Evolutionary conservation across 2,888 invertebrate genomes (phyloP), one percentile per base, ranked within the genome.

Genomic region (Schizotus pectinicornis): DNA sequence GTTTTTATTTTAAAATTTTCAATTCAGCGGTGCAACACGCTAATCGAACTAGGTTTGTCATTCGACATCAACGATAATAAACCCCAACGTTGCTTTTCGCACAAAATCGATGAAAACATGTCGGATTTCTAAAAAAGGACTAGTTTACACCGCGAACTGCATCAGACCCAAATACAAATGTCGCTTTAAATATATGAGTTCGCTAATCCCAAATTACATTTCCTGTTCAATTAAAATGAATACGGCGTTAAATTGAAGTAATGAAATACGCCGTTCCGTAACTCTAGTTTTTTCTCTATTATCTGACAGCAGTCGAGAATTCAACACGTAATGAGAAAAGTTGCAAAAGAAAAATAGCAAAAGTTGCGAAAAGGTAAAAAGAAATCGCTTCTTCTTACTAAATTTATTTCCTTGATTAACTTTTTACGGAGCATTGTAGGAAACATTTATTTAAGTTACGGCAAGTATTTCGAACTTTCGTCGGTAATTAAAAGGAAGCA

Each of bases 361-460:
- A 73, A 74, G 72, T 73, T 72, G 62, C 63, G 69, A 67, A 72
- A 73, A 73, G 73, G 72, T 71, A 68, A 67, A 64, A 67, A 69
- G 69, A 67, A 65, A 63, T 68, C 69, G 68, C 59, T 68, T 59
- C 65, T 64, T 68, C 69, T 66, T 62, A 68, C 64, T 62, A 69
- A 73, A 74, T 73, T 73, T 73, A 74, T 74, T 74, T 73, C 72
- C 71, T 72, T 74, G 72, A 74, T 74, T 74, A 74, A 73, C 71
- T 72, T 72, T 69, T 72, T 73, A 58, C 62, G 63, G 56, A 57
- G 56, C 59, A 63, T 64, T 59, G 61, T 56, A 55, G 63, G 55
- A 65, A 67, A 61, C 65, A 64, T 67, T 70, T 63, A 65, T 68
- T 64, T 57, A 38, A 49, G 58, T 47, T 42, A 22, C 42, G 41